Evolutionary conservation across 2,113 vertebrate genomes (phyloP).

Genomic region (Pundamilia nyererei): DNA sequence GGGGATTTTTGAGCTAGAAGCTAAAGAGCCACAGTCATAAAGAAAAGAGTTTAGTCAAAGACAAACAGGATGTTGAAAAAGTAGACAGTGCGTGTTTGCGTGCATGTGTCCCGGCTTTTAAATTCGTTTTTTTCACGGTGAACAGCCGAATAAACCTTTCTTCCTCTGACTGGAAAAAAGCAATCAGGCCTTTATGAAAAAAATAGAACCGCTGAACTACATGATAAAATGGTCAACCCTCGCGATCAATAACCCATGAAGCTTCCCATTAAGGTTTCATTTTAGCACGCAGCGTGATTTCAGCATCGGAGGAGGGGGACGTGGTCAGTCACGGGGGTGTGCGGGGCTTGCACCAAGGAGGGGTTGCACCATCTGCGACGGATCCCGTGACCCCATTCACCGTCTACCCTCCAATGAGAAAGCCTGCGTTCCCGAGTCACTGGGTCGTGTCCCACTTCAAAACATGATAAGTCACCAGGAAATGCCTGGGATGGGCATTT

Average conservation of each 20-base stretch:
- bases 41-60: neutral
- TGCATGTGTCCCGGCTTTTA: neutral
- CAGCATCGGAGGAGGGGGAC: neutral
- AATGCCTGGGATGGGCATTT: constrained; percentile 45
- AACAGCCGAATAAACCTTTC: neutral
- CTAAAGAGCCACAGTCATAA: neutral
- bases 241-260: constrained; percentile 13
- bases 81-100: neutral
- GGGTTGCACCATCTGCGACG: constrained; percentile 54
- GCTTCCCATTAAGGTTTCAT: constrained; percentile 9
- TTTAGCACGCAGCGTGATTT: neutral
- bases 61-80: neutral
- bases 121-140: neutral
- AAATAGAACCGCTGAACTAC: neutral
- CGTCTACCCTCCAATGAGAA: constrained; percentile 15
- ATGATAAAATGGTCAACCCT: constrained; percentile 7
- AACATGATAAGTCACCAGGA: constrained; percentile 30
- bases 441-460: constrained; percentile 43
- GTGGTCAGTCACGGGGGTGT: neutral
- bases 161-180: neutral
- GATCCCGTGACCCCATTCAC: constrained; percentile 66
- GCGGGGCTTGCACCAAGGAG: neutral
- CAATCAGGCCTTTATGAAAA: neutral
- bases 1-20: neutral
- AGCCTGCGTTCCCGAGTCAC: constrained; percentile 11